Percentiles rank a stretch among this genome's conserved stretches.
These are phyloP conservation scores for Drosophila hydei DNA, from an alignment of 1,140 invertebrate species.

Conservation along the genomic window DNA sequence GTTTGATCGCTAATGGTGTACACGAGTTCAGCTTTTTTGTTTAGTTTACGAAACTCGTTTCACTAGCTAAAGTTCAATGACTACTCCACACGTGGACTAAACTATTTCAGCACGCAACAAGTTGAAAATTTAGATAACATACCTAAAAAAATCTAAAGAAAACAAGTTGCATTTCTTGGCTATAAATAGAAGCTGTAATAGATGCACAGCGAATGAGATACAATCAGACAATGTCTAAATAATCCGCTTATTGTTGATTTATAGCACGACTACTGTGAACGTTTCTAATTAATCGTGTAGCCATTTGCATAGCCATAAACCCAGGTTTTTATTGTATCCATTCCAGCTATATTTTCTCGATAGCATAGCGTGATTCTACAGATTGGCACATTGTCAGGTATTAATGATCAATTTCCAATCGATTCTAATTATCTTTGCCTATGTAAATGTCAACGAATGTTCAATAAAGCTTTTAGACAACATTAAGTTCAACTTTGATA, in stretches of 20 bases:
- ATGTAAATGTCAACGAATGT: conserved; percentile 9
- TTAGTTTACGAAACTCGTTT: conserved; percentile 33
- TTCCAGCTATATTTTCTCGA: background rate
- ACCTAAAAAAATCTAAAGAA: background rate
- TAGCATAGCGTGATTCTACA: background rate
- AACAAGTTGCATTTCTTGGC: conserved; percentile 13
- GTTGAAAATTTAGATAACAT: background rate
- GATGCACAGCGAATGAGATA: conserved; percentile 12
- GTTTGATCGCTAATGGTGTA: background rate
- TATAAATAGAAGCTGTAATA: conserved; percentile 3
- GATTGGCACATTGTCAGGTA: conserved; percentile 1
- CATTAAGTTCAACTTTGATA: conserved; percentile 6
- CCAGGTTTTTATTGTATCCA: conserved; percentile 3
- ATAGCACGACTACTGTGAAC: conserved; percentile 12
- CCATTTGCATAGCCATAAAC: conserved; percentile 34
- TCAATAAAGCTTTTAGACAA: background rate
- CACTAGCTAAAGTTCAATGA: conserved; percentile 26
- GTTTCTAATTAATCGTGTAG: conserved; percentile 14
- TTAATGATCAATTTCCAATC: conserved; percentile 9
- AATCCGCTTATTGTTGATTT: conserved; percentile 19
- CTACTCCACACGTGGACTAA: conserved; percentile 19
- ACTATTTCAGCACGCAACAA: conserved; percentile 1
- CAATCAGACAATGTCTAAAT: background rate
- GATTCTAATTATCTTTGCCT: background rate
- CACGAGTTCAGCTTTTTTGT: conserved; percentile 8